These are phyloP conservation scores for Aphrophora alni DNA, from an alignment of 2,888 invertebrate genomes.

Conservation along the genomic window DNA sequence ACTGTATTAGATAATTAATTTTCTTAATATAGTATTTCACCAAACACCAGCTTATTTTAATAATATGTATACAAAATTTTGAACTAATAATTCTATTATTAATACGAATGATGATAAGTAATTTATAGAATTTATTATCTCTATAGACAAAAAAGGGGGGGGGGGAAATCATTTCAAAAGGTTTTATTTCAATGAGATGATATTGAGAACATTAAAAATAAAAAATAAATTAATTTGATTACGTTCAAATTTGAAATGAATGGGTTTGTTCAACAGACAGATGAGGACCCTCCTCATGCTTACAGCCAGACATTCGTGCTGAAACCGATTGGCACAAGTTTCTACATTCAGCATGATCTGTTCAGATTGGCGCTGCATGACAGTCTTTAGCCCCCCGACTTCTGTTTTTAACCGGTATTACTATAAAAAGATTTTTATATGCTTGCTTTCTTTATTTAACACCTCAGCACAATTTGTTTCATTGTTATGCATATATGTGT, in stretches of 20 bases:
- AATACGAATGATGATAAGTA: too few species aligned
- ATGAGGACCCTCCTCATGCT: conserved; percentile 93
- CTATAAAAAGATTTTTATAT: not conserved
- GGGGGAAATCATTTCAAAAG: too few species aligned
- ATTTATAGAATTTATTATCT: too few species aligned
- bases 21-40: too few species aligned
- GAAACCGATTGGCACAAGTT: conserved; percentile 86
- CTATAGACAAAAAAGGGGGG: too few species aligned
- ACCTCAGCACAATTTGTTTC: not conserved
- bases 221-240: too few species aligned
- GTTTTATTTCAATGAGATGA: too few species aligned
- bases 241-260: not conserved
- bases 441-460: not conserved
- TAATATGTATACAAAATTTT: too few species aligned
- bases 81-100: too few species aligned
- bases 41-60: too few species aligned
- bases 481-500: not conserved
- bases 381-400: conserved; percentile 54
- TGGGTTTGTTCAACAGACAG: conserved; percentile 70
- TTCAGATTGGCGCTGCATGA: conserved; percentile 94
- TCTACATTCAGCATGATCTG: conserved; percentile 94
- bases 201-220: too few species aligned
- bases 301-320: conserved; percentile 94
- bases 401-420: not conserved
- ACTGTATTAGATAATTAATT: too few species aligned